Base-by-base conservation (phyloP, 1,140 invertebrate genomes). In the Conopomorpha cramerella region DNA sequence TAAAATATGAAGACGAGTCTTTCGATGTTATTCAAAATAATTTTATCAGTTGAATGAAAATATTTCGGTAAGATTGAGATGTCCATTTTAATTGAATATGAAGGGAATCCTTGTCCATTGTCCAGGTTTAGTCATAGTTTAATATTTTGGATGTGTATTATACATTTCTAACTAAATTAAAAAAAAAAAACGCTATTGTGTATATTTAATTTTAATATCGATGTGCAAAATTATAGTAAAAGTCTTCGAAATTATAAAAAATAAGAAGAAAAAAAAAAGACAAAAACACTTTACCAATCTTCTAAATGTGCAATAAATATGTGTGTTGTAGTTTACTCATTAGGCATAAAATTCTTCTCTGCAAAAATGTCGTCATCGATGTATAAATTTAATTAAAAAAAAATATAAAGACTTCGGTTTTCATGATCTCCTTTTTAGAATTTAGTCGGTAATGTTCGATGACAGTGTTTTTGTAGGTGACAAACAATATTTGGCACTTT, bases 271-370 rank as follows among this genome's bases (percentile, higher is more conserved):
- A 60, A 68, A 58, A 70, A 72, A 76, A 71, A 66, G 56, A 66
- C 59, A 71, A 76, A 72, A 71, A 71, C 53, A 68, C 55, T 73
- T 73, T 68, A 67, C 56, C 50, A 74, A 77, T 70, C 72, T 73
- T 78, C 73, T 79, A 77, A 77, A 77, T 78, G 77, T 79, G 77
- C 73, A 77, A 77, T 79, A 79, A 77, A 74, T 77, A 71, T 79
- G 73, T 79, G 72, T 79, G 73, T 77, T 74, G 73, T 72, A 72
- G 73, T 71, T 68, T 73, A 73, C 71, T 68, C 65, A 65, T 76
- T 76, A 73, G 68, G 66, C 65, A 52, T 72, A 70, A 70, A 67
- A 66, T 49, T 58, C 57, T 59, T 55, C 56, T 49, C 63, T 59
- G 44, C 46, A 36, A 54, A 71, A 58, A 50, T 62, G 57, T 60